Base-by-base conservation (phyloP, 2,797 vertebrate genomes). In the Sebastolobus altivelis region DNA sequence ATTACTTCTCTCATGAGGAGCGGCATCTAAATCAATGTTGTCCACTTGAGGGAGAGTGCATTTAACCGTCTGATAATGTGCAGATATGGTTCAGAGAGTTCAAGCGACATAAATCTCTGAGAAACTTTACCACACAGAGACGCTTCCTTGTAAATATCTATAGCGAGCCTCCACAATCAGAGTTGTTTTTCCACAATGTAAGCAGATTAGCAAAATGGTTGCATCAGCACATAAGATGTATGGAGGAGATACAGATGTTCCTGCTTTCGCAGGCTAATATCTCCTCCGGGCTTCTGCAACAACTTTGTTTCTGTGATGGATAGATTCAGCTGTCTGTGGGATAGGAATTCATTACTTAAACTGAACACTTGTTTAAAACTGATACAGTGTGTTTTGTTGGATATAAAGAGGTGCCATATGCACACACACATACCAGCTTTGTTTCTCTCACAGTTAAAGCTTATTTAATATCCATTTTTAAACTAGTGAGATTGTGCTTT, bases 201-300 rank as follows among this genome's bases (percentile, higher is more conserved):
- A 88, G 83, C 82, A 86, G 84, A 88, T 87, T 87, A 86, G 75
- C 20, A 77, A 87, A 91, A 78, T 5, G 27, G 65, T 61, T 80
- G 80, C 73, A 87, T 93, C 85, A 90, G 88, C 90, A 88, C 58
- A 71, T 76, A 66, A 71, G 43, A 84, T 59, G 71, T 31, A 70
- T 27, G 71, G 82, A 77, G 65, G 60, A 82, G 77, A 88, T 89
- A 80, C 79, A 87, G 84, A 88, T 91, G 90, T 81, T 88, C 37
- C 67, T 67, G 65, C 79, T 56, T 75, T 87, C 72, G 43, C 38
- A 60, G 38, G 77, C 40, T 88, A 82, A 88, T 83, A 82, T 79
- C 54, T 88, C 66, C 79, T 85, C 63, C 61, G 63, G 83, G 83
- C 55, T 61, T 75, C 68, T 58, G 69, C 74, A 54, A 10, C 77